Evolutionary conservation across 2,797 vertebrate genomes (phyloP), one percentile per base, ranked within the genome.

Genomic region (Bryconaethiops microstoma): DNA sequence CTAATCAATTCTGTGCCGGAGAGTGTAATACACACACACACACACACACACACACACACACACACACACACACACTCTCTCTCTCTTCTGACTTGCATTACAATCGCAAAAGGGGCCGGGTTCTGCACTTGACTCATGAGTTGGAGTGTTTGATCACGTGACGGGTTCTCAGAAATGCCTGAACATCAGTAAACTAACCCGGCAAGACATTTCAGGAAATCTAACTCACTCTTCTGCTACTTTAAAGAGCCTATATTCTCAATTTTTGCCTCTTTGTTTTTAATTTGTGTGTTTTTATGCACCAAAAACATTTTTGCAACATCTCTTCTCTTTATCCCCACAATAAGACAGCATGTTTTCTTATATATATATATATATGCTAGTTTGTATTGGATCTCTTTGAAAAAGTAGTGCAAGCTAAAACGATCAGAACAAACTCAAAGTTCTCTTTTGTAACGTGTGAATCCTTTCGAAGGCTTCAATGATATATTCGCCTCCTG

Each of bases 161-260:
- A 92, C 79, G 90, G 84, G 77, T 70, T 87, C 91, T 88, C 83
- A 85, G 79, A 75, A 73, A 69, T 54, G 72, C 88, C 75, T 91
- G 87, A 88, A 77, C 67, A 67, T 48, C 29, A 76, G 67, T 60
- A 50, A 81, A 81, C 63, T 81, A 64, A 48, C 64, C 64, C 48
- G 75, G 45, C 35, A 35, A 8, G 29, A 6, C 2, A 29, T 45
- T 21, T 42, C 9, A 9, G 1, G 0, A n/a, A 63, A 7, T 67
- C 13, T 39, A 35, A 64, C 54, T 42, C 42, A 52, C 16, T 17
- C 52, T 5, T 54, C 52, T 14, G 21, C n/a, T 2, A n/a, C n/a
- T n/a, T n/a, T n/a, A n/a, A n/a, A n/a, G n/a, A n/a, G 57, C 57
- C 57, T 1, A 7, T 60, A 60, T 13, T 12, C 21, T 13, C 23